Percentiles rank a stretch among this genome's conserved stretches.
These are phyloP conservation scores for Conus ventricosus DNA, from an alignment of 1,140 invertebrate genomes.

Conservation along the genomic window DNA sequence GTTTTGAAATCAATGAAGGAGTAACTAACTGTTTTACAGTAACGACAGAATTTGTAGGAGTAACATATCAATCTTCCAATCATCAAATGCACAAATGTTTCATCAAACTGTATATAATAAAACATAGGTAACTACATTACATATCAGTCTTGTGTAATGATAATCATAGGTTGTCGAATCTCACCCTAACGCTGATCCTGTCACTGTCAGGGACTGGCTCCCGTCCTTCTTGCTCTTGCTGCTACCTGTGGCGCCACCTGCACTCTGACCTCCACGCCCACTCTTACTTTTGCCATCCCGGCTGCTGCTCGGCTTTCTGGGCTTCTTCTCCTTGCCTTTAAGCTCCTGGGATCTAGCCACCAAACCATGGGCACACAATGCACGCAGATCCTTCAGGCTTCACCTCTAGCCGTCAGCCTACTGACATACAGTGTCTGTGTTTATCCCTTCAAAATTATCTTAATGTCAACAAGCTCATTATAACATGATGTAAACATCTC, in stretches of 20 bases:
- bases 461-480: too few relatives aligned
- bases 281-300: conserved; percentile 23
- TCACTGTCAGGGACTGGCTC: neutral
- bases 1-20: too few relatives aligned
- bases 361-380: conserved; percentile 15
- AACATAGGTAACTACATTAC: too few relatives aligned
- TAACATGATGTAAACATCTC: too few relatives aligned
- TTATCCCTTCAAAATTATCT: too few relatives aligned
- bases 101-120: too few relatives aligned
- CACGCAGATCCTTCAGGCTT: too few relatives aligned
- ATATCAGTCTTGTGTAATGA: too few relatives aligned
- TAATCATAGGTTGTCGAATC: neutral
- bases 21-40: too few relatives aligned
- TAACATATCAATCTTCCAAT: too few relatives aligned
- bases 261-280: neutral
- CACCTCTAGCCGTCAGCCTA: neutral
- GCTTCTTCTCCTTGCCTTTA: conserved; percentile 33
- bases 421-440: neutral
- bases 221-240: conserved; percentile 25
- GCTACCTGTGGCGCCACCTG: neutral
- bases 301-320: neutral
- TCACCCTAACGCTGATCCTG: conserved; percentile 34
- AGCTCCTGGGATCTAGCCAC: conserved; percentile 32
- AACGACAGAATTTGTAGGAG: too few relatives aligned
- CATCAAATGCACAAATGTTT: too few relatives aligned